phyloP scores from a whole-genome alignment of 2,888 invertebrate species.

The Geotrupes spiniger region DNA sequence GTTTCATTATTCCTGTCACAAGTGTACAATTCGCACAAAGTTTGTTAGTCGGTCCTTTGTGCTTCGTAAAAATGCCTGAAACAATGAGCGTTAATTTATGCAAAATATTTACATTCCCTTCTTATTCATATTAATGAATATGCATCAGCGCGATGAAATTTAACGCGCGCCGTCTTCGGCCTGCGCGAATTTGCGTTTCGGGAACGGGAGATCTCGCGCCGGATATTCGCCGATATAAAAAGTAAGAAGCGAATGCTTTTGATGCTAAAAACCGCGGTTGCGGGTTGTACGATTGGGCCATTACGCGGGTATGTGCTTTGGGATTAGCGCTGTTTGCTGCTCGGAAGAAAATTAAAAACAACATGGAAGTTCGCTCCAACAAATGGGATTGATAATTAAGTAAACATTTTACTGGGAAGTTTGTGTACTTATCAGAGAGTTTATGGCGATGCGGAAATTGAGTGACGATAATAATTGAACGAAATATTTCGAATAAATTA shows the following conservation, averaged over 20 bases:
- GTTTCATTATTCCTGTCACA: too few relatives aligned
- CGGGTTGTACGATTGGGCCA: background rate
- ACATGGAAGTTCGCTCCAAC: slow-evolving; percentile 1
- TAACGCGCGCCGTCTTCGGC: slow-evolving; percentile 5
- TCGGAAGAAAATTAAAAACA: background rate
- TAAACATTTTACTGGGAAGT: too few relatives aligned
- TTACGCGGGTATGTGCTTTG: too few relatives aligned
- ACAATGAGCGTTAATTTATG: slow-evolving; percentile 26
- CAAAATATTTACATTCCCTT: slow-evolving; percentile 27
- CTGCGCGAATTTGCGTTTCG: background rate
- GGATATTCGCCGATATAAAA: background rate
- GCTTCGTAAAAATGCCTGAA: background rate
- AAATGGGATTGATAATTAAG: too few relatives aligned
- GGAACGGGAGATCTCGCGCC: background rate
- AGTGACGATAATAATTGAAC: too few relatives aligned
- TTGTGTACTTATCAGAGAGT: too few relatives aligned
- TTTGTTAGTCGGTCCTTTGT: background rate
- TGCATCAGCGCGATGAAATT: slow-evolving; percentile 24
- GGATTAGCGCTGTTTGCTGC: background rate
- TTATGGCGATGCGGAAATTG: too few relatives aligned
- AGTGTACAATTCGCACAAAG: background rate
- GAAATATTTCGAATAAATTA: too few relatives aligned
- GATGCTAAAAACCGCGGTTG: background rate
- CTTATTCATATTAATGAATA: slow-evolving; percentile 27
- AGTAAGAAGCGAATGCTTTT: background rate